phyloP scores from a whole-genome alignment of 2,797 vertebrate species.

The Apogon hyalosoma region DNA sequence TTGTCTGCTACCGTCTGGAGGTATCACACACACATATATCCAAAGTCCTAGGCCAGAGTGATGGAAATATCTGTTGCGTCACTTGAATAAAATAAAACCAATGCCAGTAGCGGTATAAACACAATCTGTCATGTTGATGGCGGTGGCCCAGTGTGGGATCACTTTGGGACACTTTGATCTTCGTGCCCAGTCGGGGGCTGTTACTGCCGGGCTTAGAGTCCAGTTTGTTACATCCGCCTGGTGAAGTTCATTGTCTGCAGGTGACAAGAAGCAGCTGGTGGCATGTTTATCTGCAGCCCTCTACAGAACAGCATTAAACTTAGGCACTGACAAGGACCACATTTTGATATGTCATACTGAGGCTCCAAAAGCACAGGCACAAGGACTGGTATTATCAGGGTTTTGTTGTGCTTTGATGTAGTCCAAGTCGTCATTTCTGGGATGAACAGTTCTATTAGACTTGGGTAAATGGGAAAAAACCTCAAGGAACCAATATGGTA shows the following conservation, averaged over 20 bases:
- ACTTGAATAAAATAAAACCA: constrained; percentile 6
- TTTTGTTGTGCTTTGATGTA: too few relatives aligned
- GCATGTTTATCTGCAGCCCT: too few relatives aligned
- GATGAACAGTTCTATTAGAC: too few relatives aligned
- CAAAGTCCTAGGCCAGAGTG: not conserved
- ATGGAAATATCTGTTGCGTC: constrained; percentile 14
- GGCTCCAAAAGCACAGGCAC: not conserved
- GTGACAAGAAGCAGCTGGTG: not conserved
- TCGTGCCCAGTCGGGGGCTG: not conserved
- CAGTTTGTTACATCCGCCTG: not conserved
- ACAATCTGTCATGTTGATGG: not conserved
- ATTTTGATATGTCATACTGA: not conserved
- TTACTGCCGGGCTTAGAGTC: too few relatives aligned
- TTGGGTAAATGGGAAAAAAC: too few relatives aligned
- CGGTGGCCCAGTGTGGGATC: constrained; percentile 14
- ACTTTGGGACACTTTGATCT: too few relatives aligned
- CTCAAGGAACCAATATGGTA: too few relatives aligned
- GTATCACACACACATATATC: not conserved
- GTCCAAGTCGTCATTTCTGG: too few relatives aligned
- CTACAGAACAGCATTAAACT: too few relatives aligned
- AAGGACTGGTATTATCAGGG: not conserved
- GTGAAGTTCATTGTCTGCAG: not conserved
- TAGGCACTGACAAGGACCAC: not conserved
- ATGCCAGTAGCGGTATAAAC: not conserved
- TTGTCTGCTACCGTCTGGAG: not conserved